These are phyloP conservation scores for Pipra filicauda DNA, from an alignment of 2,113 vertebrate species.

Conservation along the genomic window DNA sequence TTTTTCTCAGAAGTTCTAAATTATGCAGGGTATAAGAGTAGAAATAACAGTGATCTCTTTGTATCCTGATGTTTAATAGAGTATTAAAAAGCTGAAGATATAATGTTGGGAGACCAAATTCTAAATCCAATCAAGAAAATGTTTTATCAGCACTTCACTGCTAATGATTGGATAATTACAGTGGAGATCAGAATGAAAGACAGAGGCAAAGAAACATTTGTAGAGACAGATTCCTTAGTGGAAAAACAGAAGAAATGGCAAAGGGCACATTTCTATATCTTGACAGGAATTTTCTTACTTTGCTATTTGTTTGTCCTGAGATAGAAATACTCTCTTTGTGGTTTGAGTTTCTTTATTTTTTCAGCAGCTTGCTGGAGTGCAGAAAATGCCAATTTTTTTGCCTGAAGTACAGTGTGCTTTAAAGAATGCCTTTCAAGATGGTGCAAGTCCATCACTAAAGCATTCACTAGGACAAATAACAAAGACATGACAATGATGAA, in stretches of 20 bases:
- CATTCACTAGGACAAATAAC: not conserved
- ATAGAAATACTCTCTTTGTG: not conserved
- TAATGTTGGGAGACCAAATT: not conserved
- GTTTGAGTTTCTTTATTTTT: not conserved
- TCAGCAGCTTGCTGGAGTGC: not conserved
- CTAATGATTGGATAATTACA: not conserved
- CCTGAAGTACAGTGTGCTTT: not conserved
- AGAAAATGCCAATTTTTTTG: not conserved
- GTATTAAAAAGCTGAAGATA: not conserved
- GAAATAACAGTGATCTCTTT: not conserved
- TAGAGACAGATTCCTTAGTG: not conserved
- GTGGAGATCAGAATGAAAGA: not conserved
- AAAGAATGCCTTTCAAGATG: not conserved
- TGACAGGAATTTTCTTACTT: not conserved
- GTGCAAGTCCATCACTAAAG: not conserved
- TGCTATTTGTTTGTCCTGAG: not conserved
- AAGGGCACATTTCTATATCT: not conserved
- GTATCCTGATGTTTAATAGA: not conserved
- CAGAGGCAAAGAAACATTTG: not conserved
- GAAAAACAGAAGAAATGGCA: not conserved
- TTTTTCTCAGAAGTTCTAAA: not conserved
- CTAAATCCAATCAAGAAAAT: not conserved
- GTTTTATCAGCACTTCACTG: not conserved
- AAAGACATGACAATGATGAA: not conserved
- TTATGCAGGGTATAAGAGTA: not conserved